phyloP scores from a whole-genome alignment of 2,113 vertebrate genomes.

The Oostethus manadensis region DNA sequence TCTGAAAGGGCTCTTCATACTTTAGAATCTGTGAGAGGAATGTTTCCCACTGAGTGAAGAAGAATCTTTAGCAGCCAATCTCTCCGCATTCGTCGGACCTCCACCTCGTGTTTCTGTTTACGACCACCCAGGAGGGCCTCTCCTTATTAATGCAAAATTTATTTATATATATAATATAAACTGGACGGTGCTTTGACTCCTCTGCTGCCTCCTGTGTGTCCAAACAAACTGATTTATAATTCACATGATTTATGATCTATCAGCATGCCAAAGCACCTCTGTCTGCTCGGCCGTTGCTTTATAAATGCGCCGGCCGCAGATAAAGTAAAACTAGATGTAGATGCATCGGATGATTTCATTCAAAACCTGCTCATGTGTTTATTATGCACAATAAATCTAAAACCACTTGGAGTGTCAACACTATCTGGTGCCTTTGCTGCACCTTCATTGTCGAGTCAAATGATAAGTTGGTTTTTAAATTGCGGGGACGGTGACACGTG shows the following conservation, averaged over 20 bases:
- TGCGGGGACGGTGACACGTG: constrained; percentile 54
- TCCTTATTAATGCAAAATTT: constrained; percentile 71
- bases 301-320: constrained; percentile 58
- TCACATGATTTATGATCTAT: constrained; percentile 71
- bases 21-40: constrained; percentile 13
- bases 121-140: constrained; percentile 62
- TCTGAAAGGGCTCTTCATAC: constrained; percentile 13
- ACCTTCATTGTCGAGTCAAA: constrained; percentile 55
- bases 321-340: constrained; percentile 70
- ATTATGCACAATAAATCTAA: constrained; percentile 72
- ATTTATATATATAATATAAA: constrained; percentile 53
- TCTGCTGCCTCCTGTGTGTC: constrained; percentile 47
- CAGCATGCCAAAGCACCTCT: constrained; percentile 51
- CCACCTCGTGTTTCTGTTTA: constrained; percentile 66
- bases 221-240: constrained; percentile 78
- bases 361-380: constrained; percentile 71
- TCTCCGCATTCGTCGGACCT: constrained; percentile 51
- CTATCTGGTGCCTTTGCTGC: constrained; percentile 61
- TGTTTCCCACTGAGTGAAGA: constrained; percentile 13
- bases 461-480: constrained; percentile 68
- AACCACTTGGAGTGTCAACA: constrained; percentile 62
- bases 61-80: constrained; percentile 17
- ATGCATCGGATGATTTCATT: constrained; percentile 68
- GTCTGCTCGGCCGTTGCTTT: constrained; percentile 53
- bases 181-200: constrained; percentile 68